Percentiles rank a stretch among this genome's conserved stretches.
phyloP scores from a whole-genome alignment of 1,140 invertebrate species.

The Leptinotarsa defecta region DNA sequence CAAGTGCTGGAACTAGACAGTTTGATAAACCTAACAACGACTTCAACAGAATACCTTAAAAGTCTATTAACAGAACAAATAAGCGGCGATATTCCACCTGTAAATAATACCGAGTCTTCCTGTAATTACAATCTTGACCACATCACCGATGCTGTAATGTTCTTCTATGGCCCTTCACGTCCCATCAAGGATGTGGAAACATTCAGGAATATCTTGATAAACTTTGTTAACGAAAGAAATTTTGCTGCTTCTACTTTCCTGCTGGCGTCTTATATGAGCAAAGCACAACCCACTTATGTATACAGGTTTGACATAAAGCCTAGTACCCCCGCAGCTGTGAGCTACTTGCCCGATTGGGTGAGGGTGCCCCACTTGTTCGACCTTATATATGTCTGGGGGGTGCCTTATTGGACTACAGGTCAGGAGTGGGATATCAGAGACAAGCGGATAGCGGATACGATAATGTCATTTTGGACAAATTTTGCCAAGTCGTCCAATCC shows the following conservation, averaged over 20 bases:
- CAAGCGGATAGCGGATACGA: constrained; percentile 73
- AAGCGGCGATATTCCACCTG: constrained; percentile 62
- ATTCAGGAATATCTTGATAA: constrained; percentile 65
- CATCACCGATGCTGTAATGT: constrained; percentile 72
- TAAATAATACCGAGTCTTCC: constrained; percentile 60
- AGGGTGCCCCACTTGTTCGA: constrained; percentile 79
- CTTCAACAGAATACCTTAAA: constrained; percentile 61
- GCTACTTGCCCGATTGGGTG: constrained; percentile 72
- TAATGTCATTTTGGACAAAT: constrained; percentile 77
- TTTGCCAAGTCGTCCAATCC: constrained; percentile 75
- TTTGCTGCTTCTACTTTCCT: constrained; percentile 71
- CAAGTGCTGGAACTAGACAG: constrained; percentile 63
- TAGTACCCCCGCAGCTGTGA: constrained; percentile 64
- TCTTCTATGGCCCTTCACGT: constrained; percentile 69
- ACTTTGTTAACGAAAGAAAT: constrained; percentile 74
- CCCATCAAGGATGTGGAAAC: constrained; percentile 63
- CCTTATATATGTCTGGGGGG: constrained; percentile 76
- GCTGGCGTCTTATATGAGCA: constrained; percentile 67
- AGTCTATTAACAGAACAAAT: constrained; percentile 65
- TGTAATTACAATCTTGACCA: constrained; percentile 71
- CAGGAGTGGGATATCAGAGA: constrained; percentile 72
- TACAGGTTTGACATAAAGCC: constrained; percentile 79
- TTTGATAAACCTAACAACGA: constrained; percentile 8
- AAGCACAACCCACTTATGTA: constrained; percentile 64
- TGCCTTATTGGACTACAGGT: constrained; percentile 67